Evolutionary conservation across 1,140 invertebrate genomes (phyloP), one percentile per base, ranked within the genome.

Genomic region (Littorina saxatilis): DNA sequence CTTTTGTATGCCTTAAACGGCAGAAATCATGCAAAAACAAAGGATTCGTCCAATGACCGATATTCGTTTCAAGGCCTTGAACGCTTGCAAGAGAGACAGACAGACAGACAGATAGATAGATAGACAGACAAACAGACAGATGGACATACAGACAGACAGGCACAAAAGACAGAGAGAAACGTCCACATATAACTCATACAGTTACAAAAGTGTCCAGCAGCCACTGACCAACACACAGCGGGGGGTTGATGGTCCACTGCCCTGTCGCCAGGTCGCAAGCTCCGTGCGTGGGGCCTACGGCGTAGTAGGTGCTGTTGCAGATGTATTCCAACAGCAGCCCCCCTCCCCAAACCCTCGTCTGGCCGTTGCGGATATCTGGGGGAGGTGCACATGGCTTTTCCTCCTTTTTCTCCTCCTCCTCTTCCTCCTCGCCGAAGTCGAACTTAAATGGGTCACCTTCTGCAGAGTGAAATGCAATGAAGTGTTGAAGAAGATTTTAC

Each of bases 181-280:
- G n/a, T n/a, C n/a, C n/a, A n/a, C n/a, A n/a, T n/a, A n/a, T n/a
- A n/a, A n/a, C n/a, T n/a, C n/a, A n/a, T n/a, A n/a, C n/a, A n/a
- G n/a, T n/a, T n/a, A n/a, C n/a, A n/a, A n/a, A n/a, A n/a, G n/a
- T n/a, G n/a, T n/a, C n/a, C 20, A 9, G 20, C 9, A 50, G 47
- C 27, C 7, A 35, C 79, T 85, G 80, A 89, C 88, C 84, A 20
- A 85, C 82, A 83, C 88, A 89, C 32, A 83, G 76, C n/a, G 86
- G 85, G 20, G 87, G 80, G 2, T 85, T 73, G 15, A 87, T 86
- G 1, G 88, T 89, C 88, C 88, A 89, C 13, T 63, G 76, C 20
- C 84, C 84, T 1, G 83, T 81, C 20, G 75, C 74, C 11, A 84
- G 73, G 17, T 87, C 82, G 77, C 88, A 89, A 1, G 86, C 88